Evolutionary conservation across 2,888 invertebrate species (phyloP).

Genomic region (Oegoconia quadripuncta): DNA sequence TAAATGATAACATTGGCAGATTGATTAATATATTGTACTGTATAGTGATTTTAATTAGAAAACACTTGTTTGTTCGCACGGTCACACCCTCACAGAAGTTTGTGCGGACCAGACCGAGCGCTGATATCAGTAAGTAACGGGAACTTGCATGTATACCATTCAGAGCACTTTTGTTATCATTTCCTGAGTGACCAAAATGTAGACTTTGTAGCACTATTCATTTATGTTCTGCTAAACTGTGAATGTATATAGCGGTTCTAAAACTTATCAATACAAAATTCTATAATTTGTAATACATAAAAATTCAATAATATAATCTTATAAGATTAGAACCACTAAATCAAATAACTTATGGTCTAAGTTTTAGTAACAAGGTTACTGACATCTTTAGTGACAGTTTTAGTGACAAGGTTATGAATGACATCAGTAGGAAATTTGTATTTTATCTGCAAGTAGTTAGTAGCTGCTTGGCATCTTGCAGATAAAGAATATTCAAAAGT

Average conservation of each 20-base stretch:
- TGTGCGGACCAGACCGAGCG: constrained; percentile 54
- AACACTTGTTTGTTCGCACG: constrained; percentile 50
- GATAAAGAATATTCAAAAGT: too few relatives aligned
- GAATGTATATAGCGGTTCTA: not conserved
- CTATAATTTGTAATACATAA: too few relatives aligned
- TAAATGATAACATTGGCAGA: constrained; percentile 57
- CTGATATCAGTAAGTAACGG: constrained; percentile 64
- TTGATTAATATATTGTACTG: constrained; percentile 15
- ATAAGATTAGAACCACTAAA: constrained; percentile 1
- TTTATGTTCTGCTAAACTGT: not conserved
- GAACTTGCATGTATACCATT: constrained; percentile 43
- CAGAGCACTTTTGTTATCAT: constrained; percentile 59
- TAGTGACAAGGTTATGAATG: too few relatives aligned
- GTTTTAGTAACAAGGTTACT: too few relatives aligned
- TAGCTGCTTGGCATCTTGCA: too few relatives aligned
- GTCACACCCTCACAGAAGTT: constrained; percentile 51
- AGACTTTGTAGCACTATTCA: constrained; percentile 14
- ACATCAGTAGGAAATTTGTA: too few relatives aligned
- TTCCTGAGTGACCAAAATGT: constrained; percentile 50
- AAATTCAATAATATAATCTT: not conserved
- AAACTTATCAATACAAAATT: too few relatives aligned
- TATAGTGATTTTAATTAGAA: constrained; percentile 29
- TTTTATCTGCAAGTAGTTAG: too few relatives aligned
- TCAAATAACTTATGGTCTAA: not conserved
- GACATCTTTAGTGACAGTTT: too few relatives aligned